Percentiles rank a stretch among this genome's conserved stretches.
phyloP scores from a whole-genome alignment of 2,113 vertebrate species.

The Odontesthes bonariensis region DNA sequence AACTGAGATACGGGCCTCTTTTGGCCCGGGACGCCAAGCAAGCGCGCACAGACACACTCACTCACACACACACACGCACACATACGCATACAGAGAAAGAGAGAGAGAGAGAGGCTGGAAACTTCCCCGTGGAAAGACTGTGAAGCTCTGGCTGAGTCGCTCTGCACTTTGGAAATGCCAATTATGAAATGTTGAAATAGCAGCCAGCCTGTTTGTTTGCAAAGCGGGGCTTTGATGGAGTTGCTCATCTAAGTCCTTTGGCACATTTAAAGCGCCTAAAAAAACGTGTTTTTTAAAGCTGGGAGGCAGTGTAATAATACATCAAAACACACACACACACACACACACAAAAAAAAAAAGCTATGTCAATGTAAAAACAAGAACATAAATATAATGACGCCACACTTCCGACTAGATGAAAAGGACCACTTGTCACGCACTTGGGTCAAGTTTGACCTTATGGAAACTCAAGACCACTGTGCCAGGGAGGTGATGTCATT shows the following conservation, averaged over 20 bases:
- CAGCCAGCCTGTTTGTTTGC: constrained; percentile 40
- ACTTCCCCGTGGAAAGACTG: constrained; percentile 70
- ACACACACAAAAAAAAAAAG: background rate
- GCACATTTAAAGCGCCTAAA: constrained; percentile 1
- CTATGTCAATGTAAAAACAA: background rate
- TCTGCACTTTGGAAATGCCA: constrained; percentile 67
- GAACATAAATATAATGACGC: constrained; percentile 4
- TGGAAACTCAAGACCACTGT: constrained; percentile 61
- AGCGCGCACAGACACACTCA: background rate
- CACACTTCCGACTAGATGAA: constrained; percentile 17
- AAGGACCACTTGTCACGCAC: constrained; percentile 32
- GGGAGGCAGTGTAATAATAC: background rate
- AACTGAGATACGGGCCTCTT: constrained; percentile 87
- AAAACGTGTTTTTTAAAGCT: background rate
- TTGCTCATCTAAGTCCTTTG: background rate
- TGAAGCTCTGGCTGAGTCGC: constrained; percentile 61
- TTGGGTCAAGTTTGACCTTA: constrained; percentile 58
- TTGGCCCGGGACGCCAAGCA: constrained; percentile 78
- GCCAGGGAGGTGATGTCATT: constrained; percentile 69
- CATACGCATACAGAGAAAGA: background rate
- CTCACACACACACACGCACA: constrained; percentile 16
- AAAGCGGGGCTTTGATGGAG: constrained; percentile 6
- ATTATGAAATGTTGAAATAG: constrained; percentile 62
- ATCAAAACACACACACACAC: background rate
- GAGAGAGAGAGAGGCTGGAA: constrained; percentile 45